These are phyloP conservation scores for Poeciliopsis turneri DNA, from an alignment of 2,797 vertebrate genomes.

Conservation along the genomic window DNA sequence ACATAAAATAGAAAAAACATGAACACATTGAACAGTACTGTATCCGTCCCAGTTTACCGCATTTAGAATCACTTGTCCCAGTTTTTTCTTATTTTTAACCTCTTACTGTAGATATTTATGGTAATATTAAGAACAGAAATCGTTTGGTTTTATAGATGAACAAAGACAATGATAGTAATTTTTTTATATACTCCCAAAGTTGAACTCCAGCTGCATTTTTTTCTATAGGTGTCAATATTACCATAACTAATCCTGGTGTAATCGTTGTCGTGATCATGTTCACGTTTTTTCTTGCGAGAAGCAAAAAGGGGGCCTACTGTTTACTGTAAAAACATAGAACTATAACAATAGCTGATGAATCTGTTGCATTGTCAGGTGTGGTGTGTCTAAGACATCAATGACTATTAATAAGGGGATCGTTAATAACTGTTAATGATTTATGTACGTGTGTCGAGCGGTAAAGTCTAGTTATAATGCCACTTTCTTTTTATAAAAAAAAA, in stretches of 20 bases:
- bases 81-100: constrained; percentile 25
- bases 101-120: constrained; percentile 82
- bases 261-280: constrained; percentile 78
- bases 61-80: constrained; percentile 71
- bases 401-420: constrained; percentile 77
- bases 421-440: constrained; percentile 76
- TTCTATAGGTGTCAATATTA: constrained; percentile 76
- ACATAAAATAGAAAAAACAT: constrained; percentile 55
- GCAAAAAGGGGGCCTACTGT: constrained; percentile 62
- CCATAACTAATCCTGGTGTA: constrained; percentile 74
- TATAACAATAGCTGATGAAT: constrained; percentile 39
- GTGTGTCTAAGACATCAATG: constrained; percentile 73
- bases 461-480: constrained; percentile 70
- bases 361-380: constrained; percentile 72
- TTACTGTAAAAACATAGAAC: constrained; percentile 51
- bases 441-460: constrained; percentile 73
- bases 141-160: constrained; percentile 82
- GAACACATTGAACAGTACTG: constrained; percentile 77
- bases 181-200: constrained; percentile 81
- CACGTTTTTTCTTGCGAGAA: constrained; percentile 72
- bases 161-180: constrained; percentile 78
- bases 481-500: constrained; percentile 30
- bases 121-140: constrained; percentile 70
- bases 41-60: constrained; percentile 73
- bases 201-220: constrained; percentile 72